Evolutionary conservation across 2,888 invertebrate species (phyloP).

Genomic region (Diplazon laetatorius): DNA sequence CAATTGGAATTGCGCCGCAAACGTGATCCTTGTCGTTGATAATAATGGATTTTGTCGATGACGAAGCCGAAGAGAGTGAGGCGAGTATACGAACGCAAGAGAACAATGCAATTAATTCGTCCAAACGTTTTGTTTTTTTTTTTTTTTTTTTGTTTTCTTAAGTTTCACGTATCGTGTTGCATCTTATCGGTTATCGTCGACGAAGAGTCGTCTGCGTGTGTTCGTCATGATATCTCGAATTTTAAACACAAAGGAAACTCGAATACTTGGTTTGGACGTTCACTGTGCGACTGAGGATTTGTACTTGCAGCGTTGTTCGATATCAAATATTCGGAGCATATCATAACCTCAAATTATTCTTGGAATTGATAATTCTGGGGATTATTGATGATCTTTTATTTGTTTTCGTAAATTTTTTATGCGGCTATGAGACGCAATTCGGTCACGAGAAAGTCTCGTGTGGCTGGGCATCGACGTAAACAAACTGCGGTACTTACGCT

Average conservation of each 20-base stretch:
- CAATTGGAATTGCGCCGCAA: background rate
- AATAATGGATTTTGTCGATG: constrained; percentile 70
- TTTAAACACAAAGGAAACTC: background rate
- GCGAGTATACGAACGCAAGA: constrained; percentile 59
- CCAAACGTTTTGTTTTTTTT: background rate
- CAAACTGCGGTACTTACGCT: too few species aligned
- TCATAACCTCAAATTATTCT: background rate
- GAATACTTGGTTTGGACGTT: background rate
- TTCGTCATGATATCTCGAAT: background rate
- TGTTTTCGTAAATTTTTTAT: background rate
- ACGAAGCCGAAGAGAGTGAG: constrained; percentile 74
- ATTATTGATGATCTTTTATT: background rate
- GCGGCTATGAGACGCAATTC: too few species aligned
- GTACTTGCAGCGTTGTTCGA: background rate
- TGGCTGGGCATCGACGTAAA: too few species aligned
- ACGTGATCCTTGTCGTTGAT: background rate
- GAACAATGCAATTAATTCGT: background rate
- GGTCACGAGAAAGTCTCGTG: too few species aligned
- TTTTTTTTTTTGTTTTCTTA: background rate
- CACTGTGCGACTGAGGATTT: background rate
- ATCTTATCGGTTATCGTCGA: background rate
- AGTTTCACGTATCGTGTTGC: background rate
- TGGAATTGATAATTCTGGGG: background rate
- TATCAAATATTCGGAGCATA: too few species aligned
- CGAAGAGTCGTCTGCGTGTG: too few species aligned